Evolutionary conservation across 1,140 invertebrate genomes (phyloP).

Genomic region (Homalodisca vitripennis): DNA sequence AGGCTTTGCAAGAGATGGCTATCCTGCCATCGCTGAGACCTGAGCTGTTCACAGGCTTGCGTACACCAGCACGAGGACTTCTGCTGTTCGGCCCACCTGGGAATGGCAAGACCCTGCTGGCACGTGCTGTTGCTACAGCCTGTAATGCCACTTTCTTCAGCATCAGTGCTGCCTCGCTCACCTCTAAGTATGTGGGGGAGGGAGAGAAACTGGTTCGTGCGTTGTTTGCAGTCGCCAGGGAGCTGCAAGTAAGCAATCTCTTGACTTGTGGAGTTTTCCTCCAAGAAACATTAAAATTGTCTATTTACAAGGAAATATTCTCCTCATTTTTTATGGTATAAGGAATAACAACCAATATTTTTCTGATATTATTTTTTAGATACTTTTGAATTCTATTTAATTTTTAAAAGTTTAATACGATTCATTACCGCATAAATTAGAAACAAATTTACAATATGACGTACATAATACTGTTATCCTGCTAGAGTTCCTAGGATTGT

Average conservation of each 20-base stretch:
- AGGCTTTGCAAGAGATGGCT: slow-evolving; percentile 96
- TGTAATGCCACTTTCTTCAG: slow-evolving; percentile 93
- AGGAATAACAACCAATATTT: too few relatives aligned
- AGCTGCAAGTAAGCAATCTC: slow-evolving; percentile 69
- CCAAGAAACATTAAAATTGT: too few relatives aligned
- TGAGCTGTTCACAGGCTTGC: slow-evolving; percentile 90
- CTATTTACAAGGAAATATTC: too few relatives aligned
- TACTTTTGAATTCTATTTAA: too few relatives aligned
- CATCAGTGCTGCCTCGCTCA: slow-evolving; percentile 95
- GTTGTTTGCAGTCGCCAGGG: slow-evolving; percentile 90
- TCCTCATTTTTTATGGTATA: too few relatives aligned
- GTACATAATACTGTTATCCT: too few relatives aligned
- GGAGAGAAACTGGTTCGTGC: slow-evolving; percentile 97
- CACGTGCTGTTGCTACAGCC: slow-evolving; percentile 41
- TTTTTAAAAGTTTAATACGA: too few relatives aligned
- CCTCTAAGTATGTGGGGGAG: slow-evolving; percentile 98
- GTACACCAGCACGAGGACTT: slow-evolving; percentile 88
- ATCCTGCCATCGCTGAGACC: slow-evolving; percentile 94
- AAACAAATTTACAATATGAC: too few relatives aligned
- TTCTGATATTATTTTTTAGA: too few relatives aligned
- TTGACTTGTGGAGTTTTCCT: too few relatives aligned
- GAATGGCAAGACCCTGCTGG: slow-evolving; percentile 57
- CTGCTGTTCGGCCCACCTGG: slow-evolving; percentile 95
- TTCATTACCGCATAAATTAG: too few relatives aligned
- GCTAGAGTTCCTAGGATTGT: too few relatives aligned